Base-by-base conservation (phyloP, 1,140 invertebrate species). In the Armadillidium nasatum region DNA sequence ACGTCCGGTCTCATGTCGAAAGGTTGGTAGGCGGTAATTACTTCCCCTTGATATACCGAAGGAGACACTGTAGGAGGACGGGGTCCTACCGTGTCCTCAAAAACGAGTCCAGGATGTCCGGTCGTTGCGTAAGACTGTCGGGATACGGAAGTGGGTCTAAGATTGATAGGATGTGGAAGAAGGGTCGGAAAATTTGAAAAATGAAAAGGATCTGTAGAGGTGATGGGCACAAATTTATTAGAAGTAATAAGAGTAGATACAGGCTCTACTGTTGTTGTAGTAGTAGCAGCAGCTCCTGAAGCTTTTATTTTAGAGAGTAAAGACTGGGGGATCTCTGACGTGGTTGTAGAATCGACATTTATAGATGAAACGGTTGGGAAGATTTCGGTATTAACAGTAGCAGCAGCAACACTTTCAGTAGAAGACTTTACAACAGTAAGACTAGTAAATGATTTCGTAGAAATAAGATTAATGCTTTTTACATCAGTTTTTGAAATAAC, bases 1-100 rank as follows among this genome's bases (percentile, higher is more conserved):
- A 75, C 73, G 4, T 66, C 21, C 21, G 54, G 54, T 4, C 23
- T 46, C 6, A 75, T 46, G 60, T 75, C 43, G 0, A 67, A 68
- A 15, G 73, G 73, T 68, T 23, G 33, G 11, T 33, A 44, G 33
- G 50, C 60, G 23, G 60, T 75, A n/a, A 75, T 67, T 15, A 75
- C 50, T 15, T 75, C 19, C 19, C 22, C 73, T 19, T 60, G 50
- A 60, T 60, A 60, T 7, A 60, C 50, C 19, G 50, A 60, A 13
- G 50, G 19, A 60, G 50, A 60, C 3, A 60, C 50, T 2, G 33
- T 3, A 33, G 33, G 54, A 60, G 54, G 54, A 2, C 54, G 54
- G 7, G 54, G 54, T 60, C 54, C 54, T 60, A 70, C 10, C 21
- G 68, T 21, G 21, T 22, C 68, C n/a, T 11, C 19, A 11, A 33